These are phyloP conservation scores for Chelidonichthys spinosus DNA, from an alignment of 2,797 vertebrate species.

Conservation along the genomic window DNA sequence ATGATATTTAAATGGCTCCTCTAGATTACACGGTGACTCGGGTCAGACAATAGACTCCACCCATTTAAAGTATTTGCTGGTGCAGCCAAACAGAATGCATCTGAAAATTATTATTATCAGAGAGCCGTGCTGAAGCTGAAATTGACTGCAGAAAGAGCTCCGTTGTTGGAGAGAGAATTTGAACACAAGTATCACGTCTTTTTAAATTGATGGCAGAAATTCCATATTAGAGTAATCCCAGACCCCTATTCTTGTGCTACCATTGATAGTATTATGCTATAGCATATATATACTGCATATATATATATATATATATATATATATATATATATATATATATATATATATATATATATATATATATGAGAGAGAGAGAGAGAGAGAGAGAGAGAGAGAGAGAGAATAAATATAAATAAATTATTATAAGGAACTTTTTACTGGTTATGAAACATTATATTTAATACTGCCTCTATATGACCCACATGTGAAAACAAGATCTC, in stretches of 20 bases:
- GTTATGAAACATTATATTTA: background rate
- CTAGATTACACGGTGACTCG: conserved; percentile 24
- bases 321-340: too few species aligned
- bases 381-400: too few species aligned
- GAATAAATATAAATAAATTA: too few species aligned
- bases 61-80: conserved; percentile 18
- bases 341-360: too few species aligned
- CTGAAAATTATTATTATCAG: conserved; percentile 37
- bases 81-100: conserved; percentile 44
- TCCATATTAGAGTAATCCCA: background rate
- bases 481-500: background rate
- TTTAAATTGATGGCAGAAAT: conserved; percentile 1
- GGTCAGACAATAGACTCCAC: conserved; percentile 64
- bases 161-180: conserved; percentile 22
- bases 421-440: background rate
- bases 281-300: too few species aligned
- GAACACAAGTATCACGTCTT: background rate
- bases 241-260: conserved; percentile 1
- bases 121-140: conserved; percentile 10
- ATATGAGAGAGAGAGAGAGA: too few species aligned
- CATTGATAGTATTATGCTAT: background rate
- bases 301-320: too few species aligned
- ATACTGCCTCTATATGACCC: background rate
- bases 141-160: conserved; percentile 11
- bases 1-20: conserved; percentile 47